Conservation (phyloP, 37 sponge, comb jelly and placozoan genomes). For the Axinella damicornis region DNA sequence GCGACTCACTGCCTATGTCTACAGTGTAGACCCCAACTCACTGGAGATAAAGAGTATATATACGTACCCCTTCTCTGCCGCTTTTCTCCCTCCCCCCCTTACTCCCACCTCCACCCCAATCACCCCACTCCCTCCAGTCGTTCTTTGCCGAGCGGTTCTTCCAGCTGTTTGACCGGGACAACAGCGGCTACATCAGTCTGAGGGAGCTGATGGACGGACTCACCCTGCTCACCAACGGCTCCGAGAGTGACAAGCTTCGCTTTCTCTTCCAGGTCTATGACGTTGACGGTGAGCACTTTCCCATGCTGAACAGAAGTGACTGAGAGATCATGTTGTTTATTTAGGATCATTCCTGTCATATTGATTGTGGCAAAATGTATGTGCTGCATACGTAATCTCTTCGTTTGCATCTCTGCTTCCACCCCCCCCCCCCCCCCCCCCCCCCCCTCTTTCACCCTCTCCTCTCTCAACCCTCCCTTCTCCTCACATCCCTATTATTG, state of each 20-base stretch:
- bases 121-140: slow-evolving; percentile 29
- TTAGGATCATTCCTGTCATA: no score
- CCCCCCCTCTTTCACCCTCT: no score
- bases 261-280: slow-evolving; percentile 93
- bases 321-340: no score
- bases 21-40: no score
- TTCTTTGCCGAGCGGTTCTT: slow-evolving; percentile 92
- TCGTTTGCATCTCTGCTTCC: neutral
- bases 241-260: slow-evolving; percentile 80
- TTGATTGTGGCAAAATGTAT: no score
- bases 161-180: slow-evolving; percentile 83
- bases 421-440: no score
- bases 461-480: neutral
- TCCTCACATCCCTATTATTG: neutral
- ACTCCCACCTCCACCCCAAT: no score
- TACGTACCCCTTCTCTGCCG: slow-evolving; percentile 6
- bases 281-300: slow-evolving; percentile 88
- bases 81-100: neutral
- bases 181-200: slow-evolving; percentile 84
- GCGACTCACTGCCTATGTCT: no score
- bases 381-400: no score
- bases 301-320: no score
- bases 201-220: slow-evolving; percentile 90
- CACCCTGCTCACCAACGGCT: slow-evolving; percentile 75
- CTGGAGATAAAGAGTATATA: no score